Conservation (phyloP, 2,113 vertebrate genomes). For the Egretta garzetta region DNA sequence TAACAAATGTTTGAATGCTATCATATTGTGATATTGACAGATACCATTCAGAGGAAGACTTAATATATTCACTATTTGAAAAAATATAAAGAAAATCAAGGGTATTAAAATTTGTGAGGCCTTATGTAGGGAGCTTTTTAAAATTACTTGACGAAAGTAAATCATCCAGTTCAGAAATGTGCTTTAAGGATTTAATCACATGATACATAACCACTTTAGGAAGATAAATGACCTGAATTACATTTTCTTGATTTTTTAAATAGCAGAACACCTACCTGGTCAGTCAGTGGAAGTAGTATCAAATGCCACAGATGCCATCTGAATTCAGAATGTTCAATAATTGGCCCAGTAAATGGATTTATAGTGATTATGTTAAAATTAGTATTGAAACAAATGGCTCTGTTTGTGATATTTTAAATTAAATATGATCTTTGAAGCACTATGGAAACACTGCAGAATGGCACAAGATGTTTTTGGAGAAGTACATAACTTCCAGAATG, state of each 20-base stretch:
- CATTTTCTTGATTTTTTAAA: neutral
- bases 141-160: slow-evolving; percentile 28
- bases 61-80: neutral
- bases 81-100: neutral
- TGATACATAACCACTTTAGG: neutral
- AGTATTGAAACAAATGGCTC: neutral
- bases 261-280: neutral
- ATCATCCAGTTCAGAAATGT: neutral
- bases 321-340: neutral
- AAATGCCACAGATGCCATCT: neutral
- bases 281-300: neutral
- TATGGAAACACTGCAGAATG: neutral
- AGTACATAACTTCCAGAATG: neutral
- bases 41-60: neutral
- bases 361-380: neutral
- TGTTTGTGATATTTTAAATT: neutral
- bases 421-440: neutral
- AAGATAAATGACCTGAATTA: neutral
- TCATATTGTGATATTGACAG: slow-evolving; percentile 53
- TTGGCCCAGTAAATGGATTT: neutral
- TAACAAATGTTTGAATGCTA: slow-evolving; percentile 48
- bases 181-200: slow-evolving; percentile 38
- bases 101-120: neutral
- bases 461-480: neutral
- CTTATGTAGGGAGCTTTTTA: neutral